These are phyloP conservation scores for Hemichromis elongatus DNA, from an alignment of 2,113 vertebrate species.

Conservation along the genomic window DNA sequence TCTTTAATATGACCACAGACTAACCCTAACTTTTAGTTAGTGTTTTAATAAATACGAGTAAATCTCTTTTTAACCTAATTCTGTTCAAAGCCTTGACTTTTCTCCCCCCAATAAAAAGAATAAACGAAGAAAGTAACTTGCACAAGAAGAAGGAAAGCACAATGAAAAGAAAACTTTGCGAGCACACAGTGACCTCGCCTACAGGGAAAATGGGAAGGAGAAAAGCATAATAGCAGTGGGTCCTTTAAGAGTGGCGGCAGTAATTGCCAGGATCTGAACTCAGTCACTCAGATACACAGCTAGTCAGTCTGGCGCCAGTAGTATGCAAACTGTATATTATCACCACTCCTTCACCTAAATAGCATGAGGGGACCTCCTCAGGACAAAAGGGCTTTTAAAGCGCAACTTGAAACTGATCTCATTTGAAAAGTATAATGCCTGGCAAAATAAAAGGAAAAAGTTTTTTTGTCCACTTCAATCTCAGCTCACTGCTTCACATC, in stretches of 20 bases:
- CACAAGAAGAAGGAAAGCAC: slow-evolving; percentile 41
- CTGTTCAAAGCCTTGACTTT: not conserved
- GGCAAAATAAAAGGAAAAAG: slow-evolving; percentile 68
- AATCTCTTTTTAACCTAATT: slow-evolving; percentile 12
- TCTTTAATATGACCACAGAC: slow-evolving; percentile 7
- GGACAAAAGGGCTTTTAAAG: slow-evolving; percentile 81
- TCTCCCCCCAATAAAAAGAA: slow-evolving; percentile 4
- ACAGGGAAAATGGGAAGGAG: slow-evolving; percentile 58
- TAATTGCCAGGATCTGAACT: slow-evolving; percentile 90
- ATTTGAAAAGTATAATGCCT: slow-evolving; percentile 80
- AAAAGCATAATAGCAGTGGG: slow-evolving; percentile 71
- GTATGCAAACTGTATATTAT: slow-evolving; percentile 95
- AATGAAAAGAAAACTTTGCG: slow-evolving; percentile 61
- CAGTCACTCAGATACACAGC: slow-evolving; percentile 88
- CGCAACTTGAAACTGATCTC: slow-evolving; percentile 87
- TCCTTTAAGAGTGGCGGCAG: slow-evolving; percentile 90
- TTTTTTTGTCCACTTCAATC: slow-evolving; percentile 65
- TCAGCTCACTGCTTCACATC: slow-evolving; percentile 51
- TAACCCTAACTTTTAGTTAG: not conserved
- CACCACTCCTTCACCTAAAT: slow-evolving; percentile 91
- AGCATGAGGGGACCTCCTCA: slow-evolving; percentile 81
- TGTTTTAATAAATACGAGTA: not conserved
- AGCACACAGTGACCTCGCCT: slow-evolving; percentile 66
- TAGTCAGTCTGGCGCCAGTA: slow-evolving; percentile 94
- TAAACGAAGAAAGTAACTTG: slow-evolving; percentile 13